phyloP scores from a whole-genome alignment of 2,797 vertebrate genomes.

The Xyrichtys novacula region DNA sequence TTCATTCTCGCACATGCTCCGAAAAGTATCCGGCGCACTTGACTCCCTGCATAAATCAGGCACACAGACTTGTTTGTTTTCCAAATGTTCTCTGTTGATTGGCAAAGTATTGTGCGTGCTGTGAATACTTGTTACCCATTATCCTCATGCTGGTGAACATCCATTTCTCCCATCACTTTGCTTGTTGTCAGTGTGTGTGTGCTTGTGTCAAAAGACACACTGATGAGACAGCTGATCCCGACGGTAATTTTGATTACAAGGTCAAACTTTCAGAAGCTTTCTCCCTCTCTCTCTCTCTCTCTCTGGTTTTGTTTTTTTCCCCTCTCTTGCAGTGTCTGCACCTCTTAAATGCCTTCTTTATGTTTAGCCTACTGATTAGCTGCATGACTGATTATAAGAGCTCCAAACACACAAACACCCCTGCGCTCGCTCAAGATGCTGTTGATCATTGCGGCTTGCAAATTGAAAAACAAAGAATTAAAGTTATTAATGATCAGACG shows the following conservation, averaged over 20 bases:
- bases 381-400: conserved; percentile 50
- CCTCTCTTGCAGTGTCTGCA: not conserved
- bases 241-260: conserved; percentile 56
- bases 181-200: conserved; percentile 20
- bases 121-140: conserved; percentile 48
- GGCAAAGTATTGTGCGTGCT: conserved; percentile 19
- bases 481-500: conserved; percentile 43
- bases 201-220: conserved; percentile 27
- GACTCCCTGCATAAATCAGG: conserved; percentile 27
- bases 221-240: conserved; percentile 47
- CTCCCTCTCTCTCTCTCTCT: not conserved
- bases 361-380: conserved; percentile 56
- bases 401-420: conserved; percentile 17
- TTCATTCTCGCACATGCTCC: not conserved
- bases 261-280: conserved; percentile 48
- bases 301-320: not conserved
- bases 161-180: conserved; percentile 16
- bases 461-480: conserved; percentile 37
- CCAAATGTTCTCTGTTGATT: conserved; percentile 45
- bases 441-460: conserved; percentile 49
- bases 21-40: conserved; percentile 10
- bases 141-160: conserved; percentile 27
- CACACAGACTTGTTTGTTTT: conserved; percentile 49
- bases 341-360: conserved; percentile 16
- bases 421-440: conserved; percentile 16